Evolutionary conservation across 2,113 vertebrate species (phyloP).

Genomic region (Loxodonta africana): DNA sequence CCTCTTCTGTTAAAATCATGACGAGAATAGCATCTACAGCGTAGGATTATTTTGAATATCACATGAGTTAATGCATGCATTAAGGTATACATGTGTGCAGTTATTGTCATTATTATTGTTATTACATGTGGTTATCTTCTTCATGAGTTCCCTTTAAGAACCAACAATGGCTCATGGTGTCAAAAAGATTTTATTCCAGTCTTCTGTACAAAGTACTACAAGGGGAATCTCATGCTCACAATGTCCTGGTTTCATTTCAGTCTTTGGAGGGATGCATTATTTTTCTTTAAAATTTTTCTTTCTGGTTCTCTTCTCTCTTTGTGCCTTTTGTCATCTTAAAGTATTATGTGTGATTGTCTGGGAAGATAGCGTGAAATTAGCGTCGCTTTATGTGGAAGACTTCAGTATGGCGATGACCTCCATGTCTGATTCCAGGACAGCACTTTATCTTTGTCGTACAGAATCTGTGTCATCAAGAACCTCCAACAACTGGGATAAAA

Average conservation of each 20-base stretch:
- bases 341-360: not conserved
- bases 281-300: not conserved
- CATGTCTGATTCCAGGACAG: not conserved
- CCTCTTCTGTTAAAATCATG: not conserved
- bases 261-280: not conserved
- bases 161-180: not conserved
- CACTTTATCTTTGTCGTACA: not conserved
- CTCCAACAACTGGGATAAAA: not conserved
- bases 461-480: not conserved
- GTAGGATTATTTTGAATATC: not conserved
- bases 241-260: not conserved
- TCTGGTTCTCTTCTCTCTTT: not conserved
- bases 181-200: not conserved
- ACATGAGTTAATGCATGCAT: not conserved
- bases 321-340: not conserved
- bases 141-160: not conserved
- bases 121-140: not conserved
- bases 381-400: not conserved
- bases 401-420: not conserved
- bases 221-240: not conserved
- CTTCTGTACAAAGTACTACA: not conserved
- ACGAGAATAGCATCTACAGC: not conserved
- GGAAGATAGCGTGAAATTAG: not conserved
- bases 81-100: not conserved
- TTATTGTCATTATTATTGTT: not conserved